Conservation (phyloP, 2,888 invertebrate species). For the Aphidius colemani region DNA sequence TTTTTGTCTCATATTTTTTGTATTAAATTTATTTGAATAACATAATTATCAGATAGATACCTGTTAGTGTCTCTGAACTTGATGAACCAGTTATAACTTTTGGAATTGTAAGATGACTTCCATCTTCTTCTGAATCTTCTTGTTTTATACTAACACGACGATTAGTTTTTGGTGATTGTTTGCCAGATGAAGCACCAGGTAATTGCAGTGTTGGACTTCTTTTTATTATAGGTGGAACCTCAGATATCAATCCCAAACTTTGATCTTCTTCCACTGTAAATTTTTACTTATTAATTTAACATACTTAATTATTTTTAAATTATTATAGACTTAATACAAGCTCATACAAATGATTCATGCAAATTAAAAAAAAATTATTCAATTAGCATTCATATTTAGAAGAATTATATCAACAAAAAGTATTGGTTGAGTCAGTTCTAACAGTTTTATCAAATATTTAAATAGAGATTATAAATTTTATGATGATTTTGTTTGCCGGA, state of each 20-base stretch:
- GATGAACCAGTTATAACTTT: slow-evolving; percentile 75
- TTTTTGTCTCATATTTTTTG: background rate
- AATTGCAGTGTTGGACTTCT: slow-evolving; percentile 47
- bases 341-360: background rate
- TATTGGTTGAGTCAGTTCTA: background rate
- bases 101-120: slow-evolving; percentile 72
- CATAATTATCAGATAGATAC: slow-evolving; percentile 54
- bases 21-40: background rate
- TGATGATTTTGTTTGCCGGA: too few relatives aligned
- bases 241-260: slow-evolving; percentile 52
- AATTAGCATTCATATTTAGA: background rate
- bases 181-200: slow-evolving; percentile 31
- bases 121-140: slow-evolving; percentile 64
- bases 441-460: too few relatives aligned
- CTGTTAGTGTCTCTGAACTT: slow-evolving; percentile 79
- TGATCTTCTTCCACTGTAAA: slow-evolving; percentile 63
- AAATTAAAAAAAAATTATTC: too few relatives aligned
- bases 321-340: background rate
- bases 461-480: slow-evolving; percentile 10
- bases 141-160: slow-evolving; percentile 61
- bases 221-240: slow-evolving; percentile 51
- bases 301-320: background rate
- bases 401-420: background rate
- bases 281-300: background rate
- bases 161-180: slow-evolving; percentile 40